Evolutionary conservation across 2,113 vertebrate species (phyloP), one percentile per base, ranked within the genome.

Genomic region (Oncorhynchus keta): DNA sequence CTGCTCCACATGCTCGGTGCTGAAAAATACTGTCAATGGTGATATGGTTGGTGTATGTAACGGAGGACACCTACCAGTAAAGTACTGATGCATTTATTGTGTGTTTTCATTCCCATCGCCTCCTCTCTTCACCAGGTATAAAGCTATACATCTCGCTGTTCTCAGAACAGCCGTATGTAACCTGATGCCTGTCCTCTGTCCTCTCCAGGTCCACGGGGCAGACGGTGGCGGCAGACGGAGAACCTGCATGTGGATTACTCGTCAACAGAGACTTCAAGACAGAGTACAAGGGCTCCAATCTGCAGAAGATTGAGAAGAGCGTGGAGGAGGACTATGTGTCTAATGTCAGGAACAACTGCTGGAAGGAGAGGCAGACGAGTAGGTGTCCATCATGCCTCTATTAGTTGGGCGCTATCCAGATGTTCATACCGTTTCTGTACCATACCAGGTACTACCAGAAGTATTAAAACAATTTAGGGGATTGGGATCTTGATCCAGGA

Each of bases 311-410:
- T 70, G 98, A 99, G 90, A 99, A 99, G 91, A 96, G 86, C 4
- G 97, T 99, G 76, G 97, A 99, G 92, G 98, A 99, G 55, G 98
- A 99, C 88, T 99, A 98, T 48, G 95, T 99, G 76, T 93, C 95
- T 76, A 99, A 96, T 79, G 93, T 99, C 83, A 95, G 96, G 85
- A 98, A 97, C 92, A 99, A 97, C 85, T 99, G 98, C 84, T 99
- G 98, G 98, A 98, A 97, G 84, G 98, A 99, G 85, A 95, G 96
- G 76, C 98, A 99, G 86, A 97, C 97, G 77, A 98, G 97, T 99
- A 92, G 94, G 97, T 94, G 71, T 45, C 30, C 28, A 39, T n/a
- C 30, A 22, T 26, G 9, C 2, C 35, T 45, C 1, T 22, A 26
- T 9, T 24, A 4, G n/a, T 22, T 68, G 6, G 12, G 11, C 61